Evolutionary conservation across 2,888 invertebrate species (phyloP).

Genomic region (Dynastes hyllus): DNA sequence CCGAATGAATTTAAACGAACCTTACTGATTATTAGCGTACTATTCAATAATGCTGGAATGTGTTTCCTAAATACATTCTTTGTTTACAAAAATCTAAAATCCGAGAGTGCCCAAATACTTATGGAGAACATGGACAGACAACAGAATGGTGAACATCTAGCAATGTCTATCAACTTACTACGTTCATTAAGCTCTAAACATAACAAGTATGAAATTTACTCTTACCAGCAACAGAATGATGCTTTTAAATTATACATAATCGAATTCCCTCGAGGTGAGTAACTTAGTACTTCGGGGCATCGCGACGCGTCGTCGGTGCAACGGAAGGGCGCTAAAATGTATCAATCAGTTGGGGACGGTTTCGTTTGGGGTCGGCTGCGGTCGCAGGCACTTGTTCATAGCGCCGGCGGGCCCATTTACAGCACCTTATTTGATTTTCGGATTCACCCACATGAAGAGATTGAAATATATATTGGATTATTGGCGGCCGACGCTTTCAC

Average conservation of each 20-base stretch:
- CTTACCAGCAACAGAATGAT: neutral
- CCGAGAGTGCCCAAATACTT: too few relatives aligned
- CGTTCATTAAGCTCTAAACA: too few relatives aligned
- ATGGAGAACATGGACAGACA: too few relatives aligned
- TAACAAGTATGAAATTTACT: neutral
- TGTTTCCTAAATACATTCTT: too few relatives aligned
- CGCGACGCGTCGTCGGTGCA: slow-evolving; percentile 21
- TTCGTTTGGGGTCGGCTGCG: slow-evolving; percentile 58
- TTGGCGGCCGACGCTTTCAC: slow-evolving; percentile 2
- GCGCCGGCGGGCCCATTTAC: slow-evolving; percentile 61
- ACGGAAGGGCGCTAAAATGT: slow-evolving; percentile 50
- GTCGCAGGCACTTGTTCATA: slow-evolving; percentile 59
- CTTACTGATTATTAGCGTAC: too few relatives aligned
- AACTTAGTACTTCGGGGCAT: slow-evolving; percentile 37
- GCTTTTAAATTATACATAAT: slow-evolving; percentile 48
- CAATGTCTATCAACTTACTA: too few relatives aligned
- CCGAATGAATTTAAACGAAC: too few relatives aligned
- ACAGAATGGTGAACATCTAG: too few relatives aligned
- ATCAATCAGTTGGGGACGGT: slow-evolving; percentile 56
- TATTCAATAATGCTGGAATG: too few relatives aligned
- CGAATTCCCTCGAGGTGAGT: slow-evolving; percentile 37
- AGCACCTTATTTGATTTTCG: slow-evolving; percentile 62
- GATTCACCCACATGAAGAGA: slow-evolving; percentile 58
- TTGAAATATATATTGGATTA: slow-evolving; percentile 59
- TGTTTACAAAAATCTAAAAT: too few relatives aligned